Evolutionary conservation across 92 coral and sea anemone genomes (phyloP), one percentile per base, ranked within the genome.

Genomic region (Porites evermanni): DNA sequence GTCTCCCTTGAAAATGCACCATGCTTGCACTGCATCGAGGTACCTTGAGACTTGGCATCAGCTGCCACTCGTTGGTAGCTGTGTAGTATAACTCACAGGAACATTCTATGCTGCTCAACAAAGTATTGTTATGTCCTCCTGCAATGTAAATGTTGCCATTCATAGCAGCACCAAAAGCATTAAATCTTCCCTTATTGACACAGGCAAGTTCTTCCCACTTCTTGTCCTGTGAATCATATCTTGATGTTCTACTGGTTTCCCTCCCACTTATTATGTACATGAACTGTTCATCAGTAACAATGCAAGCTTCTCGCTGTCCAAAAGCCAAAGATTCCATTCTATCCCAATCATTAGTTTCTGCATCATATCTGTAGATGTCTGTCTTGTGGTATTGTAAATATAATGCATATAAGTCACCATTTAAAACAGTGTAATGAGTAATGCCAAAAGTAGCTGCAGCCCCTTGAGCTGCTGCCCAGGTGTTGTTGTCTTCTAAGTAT

Each of bases 151-250:
- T 79, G 58, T 75, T 86, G 47, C 88, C 95, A 69, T 74, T 79
- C 78, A 67, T 65, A 63, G 85, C 74, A 69, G 80, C 84, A 8
- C 93, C 95, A 54, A 83, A 83, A 1, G 89, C 87, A 64, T 84
- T 64, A 8, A 78, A 82, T 1, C 95, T 88, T 52, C 51, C 79
- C 44, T 87, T 90, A 53, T 72, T 68, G 84, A 83, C 87, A 29
- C 89, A 74, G 47, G 91, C 88, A 21, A 92, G 86, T 58, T 83
- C 82, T 47, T 78, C 76, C 93, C 95, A 92, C 53, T 54, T 78
- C 59, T 90, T 50, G 4, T 72, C 53, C 12, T 20, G 64, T 2
- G 93, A 89, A 63, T 92, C 89, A 69, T 83, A 89, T 6, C 86
- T 74, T 53, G 90, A 89, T 6, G 89, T 75, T 75, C 16, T 13